Percentiles rank a stretch among this genome's conserved stretches.
Conservation (phyloP, 2,888 invertebrate genomes). For the Tetragonula carbonaria region DNA sequence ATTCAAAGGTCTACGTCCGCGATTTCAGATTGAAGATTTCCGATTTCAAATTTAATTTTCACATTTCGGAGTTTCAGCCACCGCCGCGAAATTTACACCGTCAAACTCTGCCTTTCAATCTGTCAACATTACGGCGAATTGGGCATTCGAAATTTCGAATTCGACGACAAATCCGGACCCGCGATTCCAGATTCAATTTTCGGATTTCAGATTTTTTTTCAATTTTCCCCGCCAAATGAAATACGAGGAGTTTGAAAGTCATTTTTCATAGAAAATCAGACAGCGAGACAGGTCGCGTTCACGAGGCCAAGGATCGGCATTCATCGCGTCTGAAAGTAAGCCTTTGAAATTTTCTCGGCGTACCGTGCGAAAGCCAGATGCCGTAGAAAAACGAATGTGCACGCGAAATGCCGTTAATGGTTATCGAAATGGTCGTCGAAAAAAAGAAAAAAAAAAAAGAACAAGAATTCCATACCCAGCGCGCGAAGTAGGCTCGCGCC, state of each 20-base stretch:
- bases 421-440: constrained; percentile 62
- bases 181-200: no score
- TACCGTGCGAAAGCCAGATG: constrained; percentile 15
- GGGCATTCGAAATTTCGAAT: no score
- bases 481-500: constrained; percentile 23
- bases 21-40: no score
- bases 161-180: no score
- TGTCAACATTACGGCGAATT: no score
- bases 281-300: constrained; percentile 5
- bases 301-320: constrained; percentile 22
- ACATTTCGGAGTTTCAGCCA: no score
- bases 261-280: neutral
- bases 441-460: constrained; percentile 5
- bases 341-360: constrained; percentile 40
- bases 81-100: no score
- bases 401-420: constrained; percentile 53
- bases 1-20: no score
- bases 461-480: constrained; percentile 54
- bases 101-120: no score
- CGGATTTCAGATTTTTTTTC: no score
- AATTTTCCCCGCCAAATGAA: no score
- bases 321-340: constrained; percentile 15
- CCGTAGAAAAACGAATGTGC: constrained; percentile 50
- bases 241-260: neutral
- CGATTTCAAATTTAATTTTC: no score